Percentiles rank a stretch among this genome's conserved stretches.
These are phyloP conservation scores for Macrophya annulata DNA, from an alignment of 2,888 invertebrate species.

Conservation along the genomic window DNA sequence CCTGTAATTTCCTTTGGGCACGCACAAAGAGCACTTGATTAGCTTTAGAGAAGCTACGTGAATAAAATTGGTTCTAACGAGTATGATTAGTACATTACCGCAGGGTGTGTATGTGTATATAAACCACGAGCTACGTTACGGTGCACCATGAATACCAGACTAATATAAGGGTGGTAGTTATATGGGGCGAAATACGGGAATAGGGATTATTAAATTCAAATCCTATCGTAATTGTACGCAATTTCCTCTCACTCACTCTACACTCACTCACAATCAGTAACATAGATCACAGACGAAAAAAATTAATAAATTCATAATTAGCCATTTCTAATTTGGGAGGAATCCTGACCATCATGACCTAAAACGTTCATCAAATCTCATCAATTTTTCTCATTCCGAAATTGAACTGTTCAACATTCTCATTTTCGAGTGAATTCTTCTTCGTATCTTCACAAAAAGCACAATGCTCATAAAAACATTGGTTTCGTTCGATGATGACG, in stretches of 20 bases:
- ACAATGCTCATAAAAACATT: neutral
- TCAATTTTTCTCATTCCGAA: neutral
- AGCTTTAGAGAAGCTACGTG: conserved; percentile 51
- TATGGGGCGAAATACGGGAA: conserved; percentile 47
- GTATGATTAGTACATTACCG: conserved; percentile 48
- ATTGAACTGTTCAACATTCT: neutral
- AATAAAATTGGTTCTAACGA: conserved; percentile 54
- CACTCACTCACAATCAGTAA: conserved; percentile 3
- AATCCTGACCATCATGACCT: neutral
- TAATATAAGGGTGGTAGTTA: conserved; percentile 51
- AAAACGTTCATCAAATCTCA: neutral
- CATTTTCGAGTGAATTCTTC: too few relatives aligned
- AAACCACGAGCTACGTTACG: conserved; percentile 20
- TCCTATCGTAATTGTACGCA: conserved; percentile 48
- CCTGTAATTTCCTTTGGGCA: conserved; percentile 37
- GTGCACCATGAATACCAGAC: conserved; percentile 46
- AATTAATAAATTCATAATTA: conserved; percentile 7
- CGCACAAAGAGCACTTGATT: conserved; percentile 53
- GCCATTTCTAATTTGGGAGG: neutral
- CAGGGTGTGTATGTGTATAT: neutral
- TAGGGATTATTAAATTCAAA: conserved; percentile 54
- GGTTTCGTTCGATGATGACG: too few relatives aligned
- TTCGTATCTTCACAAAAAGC: neutral
- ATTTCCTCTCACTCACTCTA: conserved; percentile 36
- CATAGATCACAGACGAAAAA: conserved; percentile 34